These are phyloP conservation scores for Pterobdella sp. DNA, from an alignment of 2,888 invertebrate genomes.

Conservation along the genomic window DNA sequence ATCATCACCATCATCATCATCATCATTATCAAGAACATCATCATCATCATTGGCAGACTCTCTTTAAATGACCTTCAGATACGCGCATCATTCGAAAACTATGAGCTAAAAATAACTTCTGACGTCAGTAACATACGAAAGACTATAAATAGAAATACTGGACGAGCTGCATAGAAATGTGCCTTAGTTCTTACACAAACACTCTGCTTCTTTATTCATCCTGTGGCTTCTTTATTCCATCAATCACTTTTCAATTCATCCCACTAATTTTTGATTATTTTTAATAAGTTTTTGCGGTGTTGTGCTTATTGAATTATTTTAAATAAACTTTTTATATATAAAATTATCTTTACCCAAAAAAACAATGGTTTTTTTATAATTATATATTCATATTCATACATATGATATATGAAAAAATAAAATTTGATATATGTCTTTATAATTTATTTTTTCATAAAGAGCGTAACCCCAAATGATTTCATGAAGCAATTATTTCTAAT, in stretches of 20 bases:
- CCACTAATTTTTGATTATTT: background rate
- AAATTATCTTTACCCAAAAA: too few relatives aligned
- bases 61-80: background rate
- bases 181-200: conserved; percentile 13
- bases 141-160: conserved; percentile 2
- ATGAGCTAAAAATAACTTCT: background rate
- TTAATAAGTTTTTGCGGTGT: background rate
- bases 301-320: background rate
- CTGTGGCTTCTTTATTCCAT: background rate
- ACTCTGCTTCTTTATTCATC: conserved; percentile 4
- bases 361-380: too few relatives aligned
- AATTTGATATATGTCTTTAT: too few relatives aligned
- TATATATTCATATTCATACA: too few relatives aligned
- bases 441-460: too few relatives aligned
- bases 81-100: too few relatives aligned
- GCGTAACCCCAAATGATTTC: too few relatives aligned
- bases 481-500: too few relatives aligned
- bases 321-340: too few relatives aligned
- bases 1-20: background rate
- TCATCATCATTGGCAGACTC: background rate
- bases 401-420: too few relatives aligned
- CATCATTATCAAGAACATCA: background rate
- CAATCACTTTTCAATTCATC: too few relatives aligned
- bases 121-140: conserved; percentile 11
- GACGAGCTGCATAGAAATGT: conserved; percentile 9